These are phyloP conservation scores for Mactra quadrangularis DNA, from an alignment of 1,140 invertebrate genomes.

Conservation along the genomic window DNA sequence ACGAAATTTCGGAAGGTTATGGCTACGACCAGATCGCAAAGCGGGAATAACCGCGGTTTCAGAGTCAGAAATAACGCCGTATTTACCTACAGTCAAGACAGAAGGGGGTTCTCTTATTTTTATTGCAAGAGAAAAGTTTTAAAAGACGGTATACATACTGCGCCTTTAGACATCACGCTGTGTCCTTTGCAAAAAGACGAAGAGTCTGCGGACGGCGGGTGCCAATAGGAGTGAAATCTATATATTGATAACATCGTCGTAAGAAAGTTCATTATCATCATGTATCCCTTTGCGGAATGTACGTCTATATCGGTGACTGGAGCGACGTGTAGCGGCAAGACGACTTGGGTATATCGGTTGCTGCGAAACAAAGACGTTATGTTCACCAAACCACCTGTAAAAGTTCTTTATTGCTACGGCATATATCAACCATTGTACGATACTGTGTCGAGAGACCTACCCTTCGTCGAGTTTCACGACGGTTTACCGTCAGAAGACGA, in stretches of 20 bases:
- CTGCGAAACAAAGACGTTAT: constrained; percentile 44
- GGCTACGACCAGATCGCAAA: neutral
- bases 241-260: too few relatives aligned
- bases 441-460: constrained; percentile 18
- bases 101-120: neutral
- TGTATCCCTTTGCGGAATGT: constrained; percentile 52
- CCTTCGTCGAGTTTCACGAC: constrained; percentile 24
- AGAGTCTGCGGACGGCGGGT: too few relatives aligned
- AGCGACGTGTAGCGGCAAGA: constrained; percentile 37
- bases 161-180: constrained; percentile 13
- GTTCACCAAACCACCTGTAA: constrained; percentile 24
- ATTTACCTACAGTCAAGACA: constrained; percentile 13
- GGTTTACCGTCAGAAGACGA: constrained; percentile 20
- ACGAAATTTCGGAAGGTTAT: neutral
- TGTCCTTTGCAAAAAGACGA: neutral
- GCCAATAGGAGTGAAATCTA: too few relatives aligned
- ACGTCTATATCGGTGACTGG: constrained; percentile 36
- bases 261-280: neutral
- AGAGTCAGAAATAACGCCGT: constrained; percentile 1
- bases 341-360: constrained; percentile 10
- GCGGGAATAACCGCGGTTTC: constrained; percentile 3
- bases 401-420: constrained; percentile 55
- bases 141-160: constrained; percentile 2
- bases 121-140: constrained; percentile 25
- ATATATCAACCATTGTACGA: constrained; percentile 53